Conservation (phyloP, 2,888 invertebrate species). For the Odontomyia ornata region DNA sequence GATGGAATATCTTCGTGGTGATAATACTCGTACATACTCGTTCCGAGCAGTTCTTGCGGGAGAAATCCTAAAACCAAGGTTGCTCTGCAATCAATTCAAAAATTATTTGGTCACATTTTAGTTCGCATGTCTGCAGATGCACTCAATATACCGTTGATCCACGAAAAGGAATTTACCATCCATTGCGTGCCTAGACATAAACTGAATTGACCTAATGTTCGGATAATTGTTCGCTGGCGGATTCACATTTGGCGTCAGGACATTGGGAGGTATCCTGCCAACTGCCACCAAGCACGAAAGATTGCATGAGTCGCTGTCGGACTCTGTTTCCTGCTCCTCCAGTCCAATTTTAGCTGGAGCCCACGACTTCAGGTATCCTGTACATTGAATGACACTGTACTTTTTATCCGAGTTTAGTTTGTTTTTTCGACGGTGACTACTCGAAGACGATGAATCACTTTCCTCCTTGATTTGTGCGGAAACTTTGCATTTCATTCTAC, state of each 20-base stretch:
- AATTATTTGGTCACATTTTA: not conserved
- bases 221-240: constrained; percentile 64
- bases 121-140: too few relatives aligned
- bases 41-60: constrained; percentile 91
- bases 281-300: constrained; percentile 90
- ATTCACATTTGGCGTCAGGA: constrained; percentile 66
- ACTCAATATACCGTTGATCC: constrained; percentile 78
- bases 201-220: constrained; percentile 74
- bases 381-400: constrained; percentile 90
- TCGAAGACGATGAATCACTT: constrained; percentile 60
- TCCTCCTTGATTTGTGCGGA: constrained; percentile 77
- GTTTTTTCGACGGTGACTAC: constrained; percentile 74
- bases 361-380: constrained; percentile 94
- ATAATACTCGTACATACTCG: constrained; percentile 93
- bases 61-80: constrained; percentile 89
- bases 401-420: constrained; percentile 74
- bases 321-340: constrained; percentile 73
- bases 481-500: constrained; percentile 86
- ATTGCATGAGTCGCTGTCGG: constrained; percentile 69
- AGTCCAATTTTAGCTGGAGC: constrained; percentile 79
- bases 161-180: constrained; percentile 94
- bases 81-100: constrained; percentile 70
- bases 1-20: constrained; percentile 81
- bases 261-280: constrained; percentile 75
- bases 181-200: constrained; percentile 83